Conservation (phyloP, 2,113 vertebrate species). For the Misgurnus anguillicaudatus region DNA sequence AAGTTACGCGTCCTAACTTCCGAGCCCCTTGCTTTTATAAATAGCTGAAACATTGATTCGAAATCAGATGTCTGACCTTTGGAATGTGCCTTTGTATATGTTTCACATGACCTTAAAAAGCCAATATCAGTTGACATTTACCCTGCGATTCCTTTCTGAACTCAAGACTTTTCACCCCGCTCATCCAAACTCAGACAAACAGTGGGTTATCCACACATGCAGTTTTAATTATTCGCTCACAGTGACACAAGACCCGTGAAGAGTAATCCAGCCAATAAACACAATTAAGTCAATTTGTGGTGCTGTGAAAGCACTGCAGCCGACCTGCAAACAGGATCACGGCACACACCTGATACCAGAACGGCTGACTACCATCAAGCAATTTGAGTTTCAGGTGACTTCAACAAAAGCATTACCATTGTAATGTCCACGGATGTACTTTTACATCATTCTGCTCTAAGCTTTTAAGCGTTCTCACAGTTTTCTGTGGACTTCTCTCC, state of each 20-base stretch:
- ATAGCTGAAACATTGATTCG: not conserved
- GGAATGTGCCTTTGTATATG: not conserved
- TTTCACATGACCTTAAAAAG: constrained; percentile 22
- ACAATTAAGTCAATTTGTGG: constrained; percentile 47
- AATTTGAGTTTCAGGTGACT: constrained; percentile 29
- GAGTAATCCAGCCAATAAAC: constrained; percentile 37
- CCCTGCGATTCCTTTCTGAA: constrained; percentile 21
- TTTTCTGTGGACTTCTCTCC: constrained; percentile 34
- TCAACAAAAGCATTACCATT: constrained; percentile 13
- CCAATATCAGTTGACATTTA: constrained; percentile 43
- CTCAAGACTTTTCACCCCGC: constrained; percentile 17
- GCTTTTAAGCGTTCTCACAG: constrained; percentile 11
- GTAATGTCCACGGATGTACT: constrained; percentile 19
- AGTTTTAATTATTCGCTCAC: constrained; percentile 31
- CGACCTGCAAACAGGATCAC: constrained; percentile 46
- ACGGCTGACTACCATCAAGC: not conserved
- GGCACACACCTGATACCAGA: constrained; percentile 34
- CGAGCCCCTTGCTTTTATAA: not conserved
- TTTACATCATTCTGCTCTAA: not conserved
- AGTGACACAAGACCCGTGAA: not conserved
- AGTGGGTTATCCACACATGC: constrained; percentile 20
- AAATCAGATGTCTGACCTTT: constrained; percentile 20
- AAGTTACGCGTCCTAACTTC: not conserved
- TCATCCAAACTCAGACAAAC: constrained; percentile 7
- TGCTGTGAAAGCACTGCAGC: constrained; percentile 36